Conservation (phyloP, 1,140 invertebrate genomes). For the Radopholus similis region DNA sequence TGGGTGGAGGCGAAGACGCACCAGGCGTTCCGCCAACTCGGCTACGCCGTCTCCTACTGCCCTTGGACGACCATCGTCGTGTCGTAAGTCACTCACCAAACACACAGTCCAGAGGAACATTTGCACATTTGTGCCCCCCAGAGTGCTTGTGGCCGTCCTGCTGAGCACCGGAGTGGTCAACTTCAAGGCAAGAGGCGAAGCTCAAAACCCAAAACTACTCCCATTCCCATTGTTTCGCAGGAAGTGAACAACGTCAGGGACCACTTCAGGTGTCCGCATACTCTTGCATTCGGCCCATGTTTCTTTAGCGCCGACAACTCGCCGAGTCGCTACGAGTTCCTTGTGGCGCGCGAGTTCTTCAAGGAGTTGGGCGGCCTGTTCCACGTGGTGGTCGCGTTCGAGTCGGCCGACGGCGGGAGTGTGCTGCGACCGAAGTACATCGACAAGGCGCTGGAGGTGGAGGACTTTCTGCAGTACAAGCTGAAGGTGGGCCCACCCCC, state of each 20-base stretch:
- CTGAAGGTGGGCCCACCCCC: slow-evolving; percentile 32
- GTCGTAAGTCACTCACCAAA: slow-evolving; percentile 25
- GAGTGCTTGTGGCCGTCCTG: slow-evolving; percentile 34
- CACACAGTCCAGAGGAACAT: too few relatives aligned
- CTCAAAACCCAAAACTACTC: too few relatives aligned
- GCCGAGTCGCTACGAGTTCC: slow-evolving; percentile 54
- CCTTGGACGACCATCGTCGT: slow-evolving; percentile 31
- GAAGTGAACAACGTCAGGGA: slow-evolving; percentile 60
- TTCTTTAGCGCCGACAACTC: slow-evolving; percentile 55
- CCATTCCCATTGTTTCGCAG: too few relatives aligned
- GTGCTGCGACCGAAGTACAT: slow-evolving; percentile 51
- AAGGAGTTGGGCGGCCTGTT: slow-evolving; percentile 55
- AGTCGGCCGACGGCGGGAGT: slow-evolving; percentile 47
- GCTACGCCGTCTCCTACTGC: slow-evolving; percentile 16
- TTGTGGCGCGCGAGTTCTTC: slow-evolving; percentile 54
- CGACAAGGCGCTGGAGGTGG: slow-evolving; percentile 53
- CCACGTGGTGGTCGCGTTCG: slow-evolving; percentile 55
- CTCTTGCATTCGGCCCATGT: background rate
- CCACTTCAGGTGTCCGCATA: slow-evolving; percentile 4
- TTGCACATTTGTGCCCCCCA: slow-evolving; percentile 5
- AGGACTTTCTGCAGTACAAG: slow-evolving; percentile 56
- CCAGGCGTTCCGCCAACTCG: slow-evolving; percentile 19
- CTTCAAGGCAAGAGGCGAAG: too few relatives aligned
- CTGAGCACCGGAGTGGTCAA: slow-evolving; percentile 49
- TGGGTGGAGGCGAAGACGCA: slow-evolving; percentile 29